phyloP scores from a whole-genome alignment of 2,113 vertebrate genomes.

The Eubucco bourcierii region DNA sequence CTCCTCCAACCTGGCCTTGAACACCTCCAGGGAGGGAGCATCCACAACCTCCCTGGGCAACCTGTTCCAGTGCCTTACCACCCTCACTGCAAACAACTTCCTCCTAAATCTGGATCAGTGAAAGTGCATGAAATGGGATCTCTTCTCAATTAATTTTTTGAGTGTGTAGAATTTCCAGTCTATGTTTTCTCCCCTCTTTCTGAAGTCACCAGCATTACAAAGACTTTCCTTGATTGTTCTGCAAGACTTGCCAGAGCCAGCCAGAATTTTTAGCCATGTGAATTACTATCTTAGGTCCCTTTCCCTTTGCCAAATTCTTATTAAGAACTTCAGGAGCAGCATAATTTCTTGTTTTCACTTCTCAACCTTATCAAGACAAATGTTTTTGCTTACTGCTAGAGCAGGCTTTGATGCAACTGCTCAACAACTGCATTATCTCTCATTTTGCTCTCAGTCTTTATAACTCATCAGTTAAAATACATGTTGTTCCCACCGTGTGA shows the following conservation, averaged over 20 bases:
- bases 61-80: too few species aligned
- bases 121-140: neutral
- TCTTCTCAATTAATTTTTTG: neutral
- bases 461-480: neutral
- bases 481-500: neutral
- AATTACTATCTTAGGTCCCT: neutral
- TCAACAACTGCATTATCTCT: neutral
- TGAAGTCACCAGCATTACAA: neutral
- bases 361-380: conserved; percentile 11
- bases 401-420: neutral
- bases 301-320: neutral
- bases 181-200: neutral
- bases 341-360: neutral
- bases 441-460: conserved; percentile 38
- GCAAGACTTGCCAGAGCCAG: neutral
- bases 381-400: conserved; percentile 20
- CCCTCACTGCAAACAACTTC: too few species aligned
- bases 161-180: neutral
- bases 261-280: neutral
- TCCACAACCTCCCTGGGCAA: too few species aligned
- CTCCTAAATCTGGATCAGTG: neutral
- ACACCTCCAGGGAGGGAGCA: too few species aligned
- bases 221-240: neutral
- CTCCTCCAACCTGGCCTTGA: too few species aligned
- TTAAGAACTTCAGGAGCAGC: neutral